These are phyloP conservation scores for Poecilia wingei DNA, from an alignment of 2,797 vertebrate species.

Conservation along the genomic window DNA sequence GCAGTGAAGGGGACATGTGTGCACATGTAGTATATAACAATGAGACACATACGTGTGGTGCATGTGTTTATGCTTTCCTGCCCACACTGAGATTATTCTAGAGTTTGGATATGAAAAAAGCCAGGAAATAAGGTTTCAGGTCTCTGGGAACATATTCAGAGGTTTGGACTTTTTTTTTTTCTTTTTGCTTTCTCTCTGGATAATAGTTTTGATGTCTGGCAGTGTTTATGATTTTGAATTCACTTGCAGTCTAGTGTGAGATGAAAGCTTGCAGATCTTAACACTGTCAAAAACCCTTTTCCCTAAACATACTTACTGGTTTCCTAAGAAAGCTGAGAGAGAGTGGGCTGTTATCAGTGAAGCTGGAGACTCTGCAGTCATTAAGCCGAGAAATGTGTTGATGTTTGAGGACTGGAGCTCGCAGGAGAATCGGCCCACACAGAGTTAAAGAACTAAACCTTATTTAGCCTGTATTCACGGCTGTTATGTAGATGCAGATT, in stretches of 20 bases:
- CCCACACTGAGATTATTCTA: constrained; percentile 11
- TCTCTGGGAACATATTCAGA: constrained; percentile 48
- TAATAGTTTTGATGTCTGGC: constrained; percentile 12
- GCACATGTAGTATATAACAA: constrained; percentile 13
- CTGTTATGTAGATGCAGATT: neutral
- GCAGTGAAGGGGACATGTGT: constrained; percentile 10
- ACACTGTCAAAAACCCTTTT: constrained; percentile 12
- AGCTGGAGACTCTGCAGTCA: neutral
- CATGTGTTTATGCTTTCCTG: constrained; percentile 1
- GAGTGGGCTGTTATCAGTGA: constrained; percentile 10
- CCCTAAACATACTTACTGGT: constrained; percentile 9
- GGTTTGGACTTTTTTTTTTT: too few relatives aligned
- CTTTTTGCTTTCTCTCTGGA: neutral
- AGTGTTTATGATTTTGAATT: constrained; percentile 11
- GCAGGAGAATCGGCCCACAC: constrained; percentile 6
- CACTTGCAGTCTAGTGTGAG: constrained; percentile 12
- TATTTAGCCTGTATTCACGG: neutral
- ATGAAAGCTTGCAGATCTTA: constrained; percentile 26
- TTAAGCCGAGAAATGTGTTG: constrained; percentile 20
- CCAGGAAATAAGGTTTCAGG: constrained; percentile 52
- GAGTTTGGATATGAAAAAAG: constrained; percentile 18
- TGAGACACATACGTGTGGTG: constrained; percentile 7
- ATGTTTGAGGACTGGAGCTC: neutral
- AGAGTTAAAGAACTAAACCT: constrained; percentile 11
- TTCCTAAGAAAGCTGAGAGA: constrained; percentile 10